Evolutionary conservation across 2,888 invertebrate species (phyloP), one percentile per base, ranked within the genome.

Genomic region (Euplexia lucipara): DNA sequence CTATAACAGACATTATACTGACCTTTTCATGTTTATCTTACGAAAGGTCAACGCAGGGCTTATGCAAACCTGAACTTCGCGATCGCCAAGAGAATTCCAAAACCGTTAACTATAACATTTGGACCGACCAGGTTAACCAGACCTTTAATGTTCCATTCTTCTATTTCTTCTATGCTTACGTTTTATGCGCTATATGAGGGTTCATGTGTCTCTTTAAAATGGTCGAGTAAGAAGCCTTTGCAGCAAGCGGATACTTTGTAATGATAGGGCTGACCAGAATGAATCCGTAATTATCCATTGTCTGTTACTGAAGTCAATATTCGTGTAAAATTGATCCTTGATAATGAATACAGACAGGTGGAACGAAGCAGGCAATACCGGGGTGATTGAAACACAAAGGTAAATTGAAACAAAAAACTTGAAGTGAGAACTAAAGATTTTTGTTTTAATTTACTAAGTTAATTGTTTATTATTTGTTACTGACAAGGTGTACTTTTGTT

Each of bases 61-160:
- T 81, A 73, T 79, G 81, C 82, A 79, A 79, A 84, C 87, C 85
- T 89, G 89, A 90, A 90, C 83, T 63, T 60, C 57, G 86, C 85
- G 86, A 88, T 88, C 83, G 86, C 84, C 81, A 82, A 78, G 81
- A 84, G 86, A 87, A 88, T 86, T 86, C 90, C 88, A 85, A 83
- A 86, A 77, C 79, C 65, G 82, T 76, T 82, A 79, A 82, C 72
- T 81, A 83, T 82, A 87, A 86, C 87, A 88, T 85, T 81, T 81
- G 63, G 65, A 70, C 51, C 71, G 71, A 65, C 87, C 86, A 85
- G 39, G 58, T 4, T 79, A 66, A 42, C 12, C 14, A 67, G 86
- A 82, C 37, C 84, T 62, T 32, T 74, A 35, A 54, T 56, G 61
- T 54, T 71, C 73, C 62, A 75, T 78, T 80, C 81, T 76, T 56